Base-by-base conservation (phyloP, 2,797 vertebrate genomes). In the Anniella stebbinsi region DNA sequence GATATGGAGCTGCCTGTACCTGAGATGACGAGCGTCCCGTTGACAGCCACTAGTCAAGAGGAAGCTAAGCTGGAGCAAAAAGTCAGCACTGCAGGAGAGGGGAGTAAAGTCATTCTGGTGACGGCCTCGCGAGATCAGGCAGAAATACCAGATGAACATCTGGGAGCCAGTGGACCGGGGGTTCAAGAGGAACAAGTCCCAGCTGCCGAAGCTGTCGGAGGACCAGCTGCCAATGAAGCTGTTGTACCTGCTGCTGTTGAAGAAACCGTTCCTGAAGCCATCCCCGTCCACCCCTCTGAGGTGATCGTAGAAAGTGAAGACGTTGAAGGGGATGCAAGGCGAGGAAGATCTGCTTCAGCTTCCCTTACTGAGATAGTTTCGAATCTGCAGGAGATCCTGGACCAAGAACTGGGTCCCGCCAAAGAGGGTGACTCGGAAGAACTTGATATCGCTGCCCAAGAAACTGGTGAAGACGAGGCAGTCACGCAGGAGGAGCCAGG, bases 261-360 rank as follows among this genome's bases (percentile, higher is more conserved):
- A 17, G 88, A 21, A 28, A 12, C 28, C 1, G 23, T 6, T 3
- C 38, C 63, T 10, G 75, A 33, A 67, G 54, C 41, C 33, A n/a
- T 28, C n/a, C 69, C 1, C 0, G 38, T 0, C 11, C 9, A 18
- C 12, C 33, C n/a, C 0, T 12, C 25, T 3, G 10, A n/a, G 60
- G 2, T 25, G 10, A 0, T 9, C 2, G 28, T 6, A n/a, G 89
- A 75, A 33, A 13, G 2, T 23, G 21, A 30, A 45, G 77, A 25
- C 12, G 38, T 3, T 0, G 57, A 51, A 0, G 33, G 5, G 45
- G n/a, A 54, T 1, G 15, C 4, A 30, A 17, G 1, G 2, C 23
- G 4, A 10, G 25, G 41, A 13, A 12, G 8, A 2, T 28, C 9
- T 1, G 11, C 7, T 21, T 3, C 33, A 1, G 9, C n/a, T 1